Evolutionary conservation across 2,113 vertebrate species (phyloP), one percentile per base, ranked within the genome.

Genomic region (Poecile atricapillus): DNA sequence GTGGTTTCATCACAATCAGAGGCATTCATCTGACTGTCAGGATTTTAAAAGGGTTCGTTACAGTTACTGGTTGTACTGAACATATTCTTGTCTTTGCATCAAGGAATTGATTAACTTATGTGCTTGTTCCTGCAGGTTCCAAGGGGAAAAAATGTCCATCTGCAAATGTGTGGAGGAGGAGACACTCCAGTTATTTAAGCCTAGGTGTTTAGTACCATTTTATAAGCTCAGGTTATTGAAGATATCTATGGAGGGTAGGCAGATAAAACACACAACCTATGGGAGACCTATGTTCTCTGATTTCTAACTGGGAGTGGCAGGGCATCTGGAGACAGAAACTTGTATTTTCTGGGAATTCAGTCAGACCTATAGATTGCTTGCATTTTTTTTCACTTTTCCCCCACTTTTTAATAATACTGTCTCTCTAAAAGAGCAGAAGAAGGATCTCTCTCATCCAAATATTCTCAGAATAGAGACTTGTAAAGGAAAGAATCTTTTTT

Each of bases 201-300:
- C 13, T 12, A 35, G 20, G 22, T 37, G 27, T 62, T 80, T 15
- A 85, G 56, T 13, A 52, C 31, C 19, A 2, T 68, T 82, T 78
- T n/a, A 47, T 49, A n/a, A 68, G 19, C 15, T 28, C 17, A 27
- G 18, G 17, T 69, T 83, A 43, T 78, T 35, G 19, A 39, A 50
- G 37, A 8, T 56, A 21, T 0, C 8, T 59, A 0, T 43, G 8
- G 46, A 18, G 24, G 3, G 13, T n/a, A 52, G 25, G 58, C 49
- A 58, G 56, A 67, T 73, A 67, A 73, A 90, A 20, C 23, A 27
- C 5, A 28, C 41, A 77, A 15, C 8, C 11, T 67, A 10, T 17
- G 5, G 7, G 28, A 82, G 27, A 44, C 13, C 6, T 52, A 0
- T 33, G 5, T 84, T 71, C 35, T 49, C 25, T 52, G 41, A 30